Evolutionary conservation across 1,140 invertebrate genomes (phyloP).

Genomic region (Leptonema lineaticorne): DNA sequence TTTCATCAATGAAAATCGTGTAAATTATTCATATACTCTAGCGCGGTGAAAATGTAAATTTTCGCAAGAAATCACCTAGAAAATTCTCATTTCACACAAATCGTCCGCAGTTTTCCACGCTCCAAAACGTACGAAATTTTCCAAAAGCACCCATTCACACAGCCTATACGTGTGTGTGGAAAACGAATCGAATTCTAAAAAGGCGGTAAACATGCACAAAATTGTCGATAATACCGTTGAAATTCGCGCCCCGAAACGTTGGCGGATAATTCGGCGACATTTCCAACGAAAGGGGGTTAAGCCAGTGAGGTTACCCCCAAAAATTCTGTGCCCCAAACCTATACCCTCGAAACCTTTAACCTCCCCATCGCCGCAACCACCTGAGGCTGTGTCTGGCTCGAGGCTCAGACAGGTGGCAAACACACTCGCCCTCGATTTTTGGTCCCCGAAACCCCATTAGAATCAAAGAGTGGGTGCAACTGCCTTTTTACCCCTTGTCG

Average conservation of each 20-base stretch:
- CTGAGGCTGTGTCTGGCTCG: conserved; percentile 17
- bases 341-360: neutral
- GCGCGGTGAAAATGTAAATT: neutral
- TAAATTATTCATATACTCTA: neutral
- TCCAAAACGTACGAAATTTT: neutral
- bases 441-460: too few species aligned
- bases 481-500: neutral
- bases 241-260: too few species aligned
- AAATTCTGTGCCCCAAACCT: too few species aligned
- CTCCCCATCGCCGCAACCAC: conserved; percentile 18
- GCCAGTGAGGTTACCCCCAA: too few species aligned
- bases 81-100: neutral
- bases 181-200: neutral
- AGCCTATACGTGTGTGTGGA: too few species aligned
- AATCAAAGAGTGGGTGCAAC: neutral
- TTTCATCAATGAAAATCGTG: neutral
- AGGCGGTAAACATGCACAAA: neutral
- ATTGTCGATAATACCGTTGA: neutral
- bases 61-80: too few species aligned
- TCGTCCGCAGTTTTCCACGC: neutral
- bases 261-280: too few species aligned
- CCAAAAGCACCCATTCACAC: neutral
- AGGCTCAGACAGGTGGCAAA: conserved; percentile 32
- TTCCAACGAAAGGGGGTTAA: too few species aligned
- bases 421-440: conserved; percentile 23